phyloP scores from a whole-genome alignment of 1,140 invertebrate species.

The Dryas iulia region DNA sequence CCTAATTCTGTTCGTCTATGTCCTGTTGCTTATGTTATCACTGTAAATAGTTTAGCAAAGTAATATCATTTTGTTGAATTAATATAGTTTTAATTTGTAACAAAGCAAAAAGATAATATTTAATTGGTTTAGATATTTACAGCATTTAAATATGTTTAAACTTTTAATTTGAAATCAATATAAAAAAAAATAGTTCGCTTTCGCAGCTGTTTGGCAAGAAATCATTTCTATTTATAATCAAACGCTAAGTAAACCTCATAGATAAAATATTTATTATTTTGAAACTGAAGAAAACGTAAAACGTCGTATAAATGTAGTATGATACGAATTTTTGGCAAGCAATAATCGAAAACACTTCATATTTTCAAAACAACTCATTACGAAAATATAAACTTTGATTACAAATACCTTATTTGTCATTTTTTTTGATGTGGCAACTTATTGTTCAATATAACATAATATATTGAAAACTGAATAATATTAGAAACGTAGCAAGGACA shows the following conservation, averaged over 20 bases:
- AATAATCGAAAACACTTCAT: conserved; percentile 8
- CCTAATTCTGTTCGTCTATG: conserved; percentile 7
- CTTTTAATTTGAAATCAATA: neutral
- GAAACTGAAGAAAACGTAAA: neutral
- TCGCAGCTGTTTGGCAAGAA: conserved; percentile 16
- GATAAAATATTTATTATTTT: conserved; percentile 4
- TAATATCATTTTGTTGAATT: neutral
- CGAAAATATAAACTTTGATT: conserved; percentile 11
- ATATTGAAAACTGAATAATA: conserved; percentile 24
- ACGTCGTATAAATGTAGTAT: conserved; percentile 12
- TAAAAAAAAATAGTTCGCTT: conserved; percentile 14
- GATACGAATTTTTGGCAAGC: conserved; percentile 1
- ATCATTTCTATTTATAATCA: conserved; percentile 15
- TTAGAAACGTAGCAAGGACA: conserved; percentile 23
- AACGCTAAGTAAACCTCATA: conserved; percentile 15
- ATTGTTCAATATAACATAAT: conserved; percentile 16
- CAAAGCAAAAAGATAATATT: neutral
- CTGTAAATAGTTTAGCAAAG: neutral
- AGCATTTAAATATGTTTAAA: neutral
- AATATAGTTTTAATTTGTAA: neutral
- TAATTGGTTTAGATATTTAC: neutral
- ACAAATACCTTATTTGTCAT: neutral
- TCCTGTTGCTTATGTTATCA: neutral
- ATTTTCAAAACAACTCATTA: conserved; percentile 15
- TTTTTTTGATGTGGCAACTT: conserved; percentile 13